Percentiles rank a stretch among this genome's conserved stretches.
phyloP scores from a whole-genome alignment of 2,797 vertebrate species.

The Arrhamphus sclerolepis region DNA sequence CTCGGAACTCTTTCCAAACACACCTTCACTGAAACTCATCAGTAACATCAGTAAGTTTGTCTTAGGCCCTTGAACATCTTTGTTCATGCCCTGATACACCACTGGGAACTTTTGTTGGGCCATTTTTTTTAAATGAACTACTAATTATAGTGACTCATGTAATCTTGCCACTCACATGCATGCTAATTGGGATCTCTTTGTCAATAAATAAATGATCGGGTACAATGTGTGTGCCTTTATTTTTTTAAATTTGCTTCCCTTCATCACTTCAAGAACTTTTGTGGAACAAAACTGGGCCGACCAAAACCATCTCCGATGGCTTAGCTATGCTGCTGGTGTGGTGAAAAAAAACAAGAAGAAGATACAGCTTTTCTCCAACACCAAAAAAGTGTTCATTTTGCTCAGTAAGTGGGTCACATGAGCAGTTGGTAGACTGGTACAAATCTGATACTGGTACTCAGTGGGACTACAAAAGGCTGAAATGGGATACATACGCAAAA shows the following conservation, averaged over 20 bases:
- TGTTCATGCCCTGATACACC: neutral
- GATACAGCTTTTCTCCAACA: slow-evolving; percentile 5
- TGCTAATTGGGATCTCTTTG: too few species aligned
- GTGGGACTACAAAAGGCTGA: slow-evolving; percentile 48
- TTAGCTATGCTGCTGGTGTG: neutral
- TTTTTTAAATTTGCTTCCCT: neutral
- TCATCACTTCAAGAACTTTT: neutral
- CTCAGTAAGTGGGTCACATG: slow-evolving; percentile 40
- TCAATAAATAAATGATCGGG: too few species aligned
- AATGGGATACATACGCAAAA: slow-evolving; percentile 54
- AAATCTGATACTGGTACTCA: slow-evolving; percentile 46
- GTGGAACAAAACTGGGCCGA: neutral
- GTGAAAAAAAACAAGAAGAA: neutral
- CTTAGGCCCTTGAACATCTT: neutral
- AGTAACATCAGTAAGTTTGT: too few species aligned
- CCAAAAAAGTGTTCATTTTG: slow-evolving; percentile 26
- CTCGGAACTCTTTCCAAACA: neutral
- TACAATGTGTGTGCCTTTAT: neutral
- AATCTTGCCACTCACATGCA: too few species aligned
- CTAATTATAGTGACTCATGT: too few species aligned
- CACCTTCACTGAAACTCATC: neutral
- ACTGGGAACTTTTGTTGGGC: too few species aligned
- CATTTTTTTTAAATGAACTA: too few species aligned
- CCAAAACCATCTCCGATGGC: neutral
- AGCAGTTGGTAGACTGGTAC: slow-evolving; percentile 37